Base-by-base conservation (phyloP, 2,888 invertebrate species). In the Caenorhabditis afra region DNA sequence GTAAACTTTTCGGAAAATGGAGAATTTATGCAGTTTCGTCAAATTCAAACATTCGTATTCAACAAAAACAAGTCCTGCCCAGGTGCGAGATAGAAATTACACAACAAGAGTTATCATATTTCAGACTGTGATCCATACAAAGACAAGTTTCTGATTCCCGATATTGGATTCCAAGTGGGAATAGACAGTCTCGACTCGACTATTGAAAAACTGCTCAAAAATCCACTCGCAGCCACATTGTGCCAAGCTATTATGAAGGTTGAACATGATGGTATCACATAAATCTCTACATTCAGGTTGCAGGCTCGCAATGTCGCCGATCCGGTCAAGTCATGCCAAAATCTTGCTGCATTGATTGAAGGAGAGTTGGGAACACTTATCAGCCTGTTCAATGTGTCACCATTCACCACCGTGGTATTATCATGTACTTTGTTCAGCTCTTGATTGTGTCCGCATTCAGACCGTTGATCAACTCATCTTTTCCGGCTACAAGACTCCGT, bases 401-500 rank as follows among this genome's bases (percentile, higher is more conserved):
- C 86, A 41, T 86, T 86, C 66, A 70, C 75, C 55, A 73, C 52
- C 45, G 84, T 86, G 74, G 86, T 83, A 79, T 50, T 29, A 16
- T 66, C 12, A 45, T 52, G 62, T 58, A 44, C 23, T 66, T 41
- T 59, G 23, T 68, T 65, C 55, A 3, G 14, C 14, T 20, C 8
- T 16, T 20, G n/a, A 57, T 44, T 22, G 35, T 47, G 45, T 41
- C 37, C 16, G 11, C 11, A 44, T 74, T 59, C 70, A 87, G 86
- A 86, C 85, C 14, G 85, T 86, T 18, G 86, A 87, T 57, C 75
- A 87, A 52, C 65, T 87, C 12, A 67, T 87, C 50, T 85, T 83
- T 65, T 81, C 83, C 47, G 86, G 87, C n/a, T 86, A 86, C 74
- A 73, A 78, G n/a, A 67, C 85, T 37, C 85, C 85, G 10, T 61